Conservation (phyloP, 2,797 vertebrate species). For the Selene dorsalis region DNA sequence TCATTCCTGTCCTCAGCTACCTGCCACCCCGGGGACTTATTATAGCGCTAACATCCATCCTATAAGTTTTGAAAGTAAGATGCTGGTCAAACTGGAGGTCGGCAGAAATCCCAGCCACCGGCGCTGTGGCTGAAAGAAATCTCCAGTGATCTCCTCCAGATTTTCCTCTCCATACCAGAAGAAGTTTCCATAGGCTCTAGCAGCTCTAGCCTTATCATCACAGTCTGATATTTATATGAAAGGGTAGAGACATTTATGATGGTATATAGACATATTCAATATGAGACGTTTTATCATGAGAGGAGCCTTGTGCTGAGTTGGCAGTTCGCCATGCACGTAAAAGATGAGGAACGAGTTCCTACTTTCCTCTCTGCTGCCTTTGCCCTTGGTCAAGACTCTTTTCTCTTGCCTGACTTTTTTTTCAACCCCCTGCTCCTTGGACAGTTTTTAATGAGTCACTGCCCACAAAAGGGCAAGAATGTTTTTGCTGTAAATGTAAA, state of each 20-base stretch:
- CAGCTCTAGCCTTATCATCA: slow-evolving; percentile 28
- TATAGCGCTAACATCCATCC: slow-evolving; percentile 53
- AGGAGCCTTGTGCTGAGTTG: slow-evolving; percentile 41
- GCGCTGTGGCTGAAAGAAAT: slow-evolving; percentile 13
- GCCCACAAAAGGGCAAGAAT: slow-evolving; percentile 10
- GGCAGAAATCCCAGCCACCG: slow-evolving; percentile 11
- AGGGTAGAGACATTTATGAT: slow-evolving; percentile 41
- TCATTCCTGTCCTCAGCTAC: slow-evolving; percentile 14
- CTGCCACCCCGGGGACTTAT: slow-evolving; percentile 48
- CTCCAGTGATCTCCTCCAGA: neutral
- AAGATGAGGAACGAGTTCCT: slow-evolving; percentile 39
- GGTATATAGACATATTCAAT: slow-evolving; percentile 32
- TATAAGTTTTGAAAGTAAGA: slow-evolving; percentile 39
- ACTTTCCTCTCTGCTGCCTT: slow-evolving; percentile 38
- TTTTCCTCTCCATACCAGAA: slow-evolving; percentile 1
- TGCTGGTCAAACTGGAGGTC: slow-evolving; percentile 35
- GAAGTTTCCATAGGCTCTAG: slow-evolving; percentile 8
- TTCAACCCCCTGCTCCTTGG: slow-evolving; percentile 35
- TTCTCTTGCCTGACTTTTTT: slow-evolving; percentile 28
- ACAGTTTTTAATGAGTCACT: slow-evolving; percentile 44
- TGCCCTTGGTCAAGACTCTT: slow-evolving; percentile 43
- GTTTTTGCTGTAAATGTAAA: slow-evolving; percentile 25
- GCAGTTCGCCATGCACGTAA: slow-evolving; percentile 41
- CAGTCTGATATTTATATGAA: slow-evolving; percentile 54
- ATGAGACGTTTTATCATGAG: slow-evolving; percentile 50